Evolutionary conservation across 2,888 invertebrate genomes (phyloP).

Genomic region (Girardia tigrina): DNA sequence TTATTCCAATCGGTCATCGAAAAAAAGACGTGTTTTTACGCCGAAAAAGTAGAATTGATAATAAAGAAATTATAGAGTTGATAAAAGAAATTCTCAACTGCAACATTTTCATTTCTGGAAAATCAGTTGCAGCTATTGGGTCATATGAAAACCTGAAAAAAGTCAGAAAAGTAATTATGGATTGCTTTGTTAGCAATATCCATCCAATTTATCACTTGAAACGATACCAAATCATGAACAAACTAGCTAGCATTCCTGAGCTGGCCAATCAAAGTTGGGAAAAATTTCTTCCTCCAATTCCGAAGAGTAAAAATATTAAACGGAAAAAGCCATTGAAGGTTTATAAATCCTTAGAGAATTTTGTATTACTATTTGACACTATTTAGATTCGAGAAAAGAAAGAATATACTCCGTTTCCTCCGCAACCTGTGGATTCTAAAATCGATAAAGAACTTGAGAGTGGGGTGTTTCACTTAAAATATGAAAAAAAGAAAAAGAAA

Average conservation of each 20-base stretch:
- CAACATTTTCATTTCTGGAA: slow-evolving; percentile 88
- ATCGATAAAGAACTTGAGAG: slow-evolving; percentile 74
- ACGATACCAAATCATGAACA: background rate
- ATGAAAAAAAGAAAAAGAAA: background rate
- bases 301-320: background rate
- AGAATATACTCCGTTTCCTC: slow-evolving; percentile 92
- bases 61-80: slow-evolving; percentile 63
- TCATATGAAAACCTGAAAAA: slow-evolving; percentile 68
- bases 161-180: slow-evolving; percentile 41
- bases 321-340: slow-evolving; percentile 25
- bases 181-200: slow-evolving; percentile 25
- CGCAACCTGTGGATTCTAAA: slow-evolving; percentile 78
- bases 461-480: slow-evolving; percentile 53
- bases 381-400: slow-evolving; percentile 57
- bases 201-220: slow-evolving; percentile 27
- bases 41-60: slow-evolving; percentile 74
- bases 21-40: slow-evolving; percentile 83
- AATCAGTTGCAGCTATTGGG: slow-evolving; percentile 87
- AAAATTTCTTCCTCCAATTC: slow-evolving; percentile 5
- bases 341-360: background rate
- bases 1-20: slow-evolving; percentile 73
- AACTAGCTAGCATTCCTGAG: background rate
- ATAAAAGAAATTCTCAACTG: slow-evolving; percentile 87
- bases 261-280: background rate
- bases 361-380: too few relatives aligned